Base-by-base conservation (phyloP, 2,797 vertebrate genomes). In the Acanthurus tractus region DNA sequence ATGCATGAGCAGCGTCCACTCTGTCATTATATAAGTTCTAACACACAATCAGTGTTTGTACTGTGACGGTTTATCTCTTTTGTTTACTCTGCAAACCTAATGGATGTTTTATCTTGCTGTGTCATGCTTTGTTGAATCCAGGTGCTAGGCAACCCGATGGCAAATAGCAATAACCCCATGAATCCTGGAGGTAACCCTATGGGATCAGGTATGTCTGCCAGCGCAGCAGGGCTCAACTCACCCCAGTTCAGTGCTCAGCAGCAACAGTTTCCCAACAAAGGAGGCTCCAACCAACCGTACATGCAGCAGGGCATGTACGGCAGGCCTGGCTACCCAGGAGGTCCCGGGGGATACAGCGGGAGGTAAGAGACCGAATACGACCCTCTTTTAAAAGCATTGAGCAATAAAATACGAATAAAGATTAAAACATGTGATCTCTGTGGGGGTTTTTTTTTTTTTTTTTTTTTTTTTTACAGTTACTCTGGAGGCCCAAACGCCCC, bases 111-210 rank as follows among this genome's bases (percentile, higher is more conserved):
- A 52, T 44, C 15, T 42, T 55, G 13, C 54, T 76, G 29, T 49
- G 0, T 74, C 42, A 11, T 52, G 23, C 54, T 74, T 49, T 62
- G 46, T 81, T 86, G 49, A 70, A 61, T 76, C 53, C 87, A 99
- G 98, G 98, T 99, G 86, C 95, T 98, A 73, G 97, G 97, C 84
- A 99, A 99, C 94, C 97, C 97, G 66, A 99, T 99, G 98, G 97
- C 95, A 73, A 99, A 97, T 93, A 97, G 96, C 92, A 99, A 97
- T 95, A 99, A 98, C 91, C 97, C 97, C 86, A 97, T 99, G 97
- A 99, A 99, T 89, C 97, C 97, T 81, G 97, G 96, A 82, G 98
- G 97, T 79, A 99, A 98, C 92, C 96, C 97, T 67, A 97, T 99
- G 96, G 97, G 95, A 56, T 97, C 97, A 13, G 96, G 97, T 70